Conservation (phyloP, 2,113 vertebrate species). For the Scalopus aquaticus region DNA sequence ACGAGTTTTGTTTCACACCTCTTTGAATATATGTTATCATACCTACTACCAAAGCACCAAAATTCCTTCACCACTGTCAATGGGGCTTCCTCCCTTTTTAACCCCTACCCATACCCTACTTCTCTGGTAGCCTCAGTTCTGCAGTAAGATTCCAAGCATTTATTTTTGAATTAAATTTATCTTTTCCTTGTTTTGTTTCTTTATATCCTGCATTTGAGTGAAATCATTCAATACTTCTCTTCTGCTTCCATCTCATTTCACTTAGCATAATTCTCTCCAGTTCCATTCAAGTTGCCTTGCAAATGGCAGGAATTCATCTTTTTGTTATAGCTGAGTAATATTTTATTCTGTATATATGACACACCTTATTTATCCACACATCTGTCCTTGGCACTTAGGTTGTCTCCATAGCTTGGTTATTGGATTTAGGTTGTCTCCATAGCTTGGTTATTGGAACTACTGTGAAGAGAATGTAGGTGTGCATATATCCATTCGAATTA, state of each 20-base stretch:
- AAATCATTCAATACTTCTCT: not conserved
- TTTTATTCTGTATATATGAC: not conserved
- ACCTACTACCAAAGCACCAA: too few relatives aligned
- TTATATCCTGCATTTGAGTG: not conserved
- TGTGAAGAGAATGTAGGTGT: too few relatives aligned
- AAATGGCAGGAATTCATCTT: not conserved
- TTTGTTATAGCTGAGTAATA: not conserved
- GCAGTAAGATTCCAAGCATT: too few relatives aligned
- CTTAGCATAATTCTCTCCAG: not conserved
- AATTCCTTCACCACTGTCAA: too few relatives aligned
- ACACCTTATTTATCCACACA: not conserved
- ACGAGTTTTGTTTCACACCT: too few relatives aligned
- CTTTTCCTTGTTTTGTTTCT: not conserved
- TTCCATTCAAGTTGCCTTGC: not conserved
- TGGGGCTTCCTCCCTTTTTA: too few relatives aligned
- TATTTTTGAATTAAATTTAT: not conserved
- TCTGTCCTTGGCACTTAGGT: not conserved
- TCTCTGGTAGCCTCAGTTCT: not conserved
- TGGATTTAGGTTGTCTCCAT: not conserved
- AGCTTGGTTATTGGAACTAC: not conserved
- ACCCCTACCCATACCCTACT: too few relatives aligned
- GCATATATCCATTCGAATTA: too few relatives aligned
- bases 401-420: too few relatives aligned
- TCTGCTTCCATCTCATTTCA: not conserved
- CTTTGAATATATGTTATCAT: too few relatives aligned